Base-by-base conservation (phyloP, 1,140 invertebrate genomes). In the Leptonema lineaticorne region DNA sequence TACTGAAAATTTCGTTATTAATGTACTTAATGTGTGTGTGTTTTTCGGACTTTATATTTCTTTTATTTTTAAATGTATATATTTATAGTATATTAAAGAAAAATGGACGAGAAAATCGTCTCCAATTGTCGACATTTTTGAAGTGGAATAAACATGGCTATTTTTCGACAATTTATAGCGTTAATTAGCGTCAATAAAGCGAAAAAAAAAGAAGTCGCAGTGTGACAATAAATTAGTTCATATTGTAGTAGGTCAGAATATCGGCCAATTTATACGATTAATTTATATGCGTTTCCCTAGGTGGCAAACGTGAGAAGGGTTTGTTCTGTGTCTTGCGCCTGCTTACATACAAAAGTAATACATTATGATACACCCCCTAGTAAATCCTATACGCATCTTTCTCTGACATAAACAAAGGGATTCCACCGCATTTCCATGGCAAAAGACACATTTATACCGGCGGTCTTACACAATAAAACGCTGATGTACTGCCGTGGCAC, bases 331-430 rank as follows among this genome's bases (percentile, higher is more conserved):
- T 50, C 62, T 64, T 62, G 50, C 20, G 20, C 50, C 33, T 5
- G 59, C 59, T 64, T 50, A 50, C 27, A 64, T 50, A 64, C 45
- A 64, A 64, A 64, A 64, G 45, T 50, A 64, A 64, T 64, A 64
- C 59, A 46, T 62, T 62, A 62, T 62, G 33, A 62, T 62, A 62
- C 59, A n/a, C n/a, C n/a, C n/a, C 59, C 59, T 24, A 62, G 33
- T 62, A 62, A 62, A 62, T 62, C 59, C 59, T 46, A 45, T 46
- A 24, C 59, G 41, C 41, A 62, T 62, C 59, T 62, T 62, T 46
- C 33, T n/a, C 22, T 62, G 59, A 62, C 41, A 46, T 46, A 37
- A 59, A 53, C 50, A 53, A 53, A 53, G 50, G 50, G 50, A 53
- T 53, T 53, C 50, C 50, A 26, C 50, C 50, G 50, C 50, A 53